Base-by-base conservation (phyloP, 2,797 vertebrate genomes). In the Pseudochirops corinnae region DNA sequence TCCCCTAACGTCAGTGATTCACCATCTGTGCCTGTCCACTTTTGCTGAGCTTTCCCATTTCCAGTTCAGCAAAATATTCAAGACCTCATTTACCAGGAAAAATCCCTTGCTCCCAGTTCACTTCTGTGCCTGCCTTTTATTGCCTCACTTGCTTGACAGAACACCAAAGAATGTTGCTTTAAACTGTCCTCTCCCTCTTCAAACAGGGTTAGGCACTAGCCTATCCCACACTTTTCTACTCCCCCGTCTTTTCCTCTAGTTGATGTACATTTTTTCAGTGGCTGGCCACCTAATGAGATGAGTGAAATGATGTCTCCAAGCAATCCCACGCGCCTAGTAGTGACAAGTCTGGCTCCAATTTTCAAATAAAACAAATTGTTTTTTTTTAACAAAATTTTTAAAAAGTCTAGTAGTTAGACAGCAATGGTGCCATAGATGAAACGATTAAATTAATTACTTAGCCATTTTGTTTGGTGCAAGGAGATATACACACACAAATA, bases 351-450 rank as follows among this genome's bases (percentile, higher is more conserved):
- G 94, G 91, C 82, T 96, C 97, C 92, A 92, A 94, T 97, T 97
- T 98, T 97, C 97, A 97, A 97, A 97, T 97, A 97, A 96, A 96
- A 96, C 91, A 74, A 97, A 96, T 97, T n/a, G 16, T 28, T 52
- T 90, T 90, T 58, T 90, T 50, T 31, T 12, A 60, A 4, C 53
- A 87, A 96, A 93, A 97, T 97, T 55, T 55, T 95, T 95, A 97
- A 97, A 91, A 53, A 96, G 92, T 74, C 93, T 94, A 95, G 62
- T 95, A 95, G 97, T 97, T 97, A 98, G 96, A 91, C 67, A 97
- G 93, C 92, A 94, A 91, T 90, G 93, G 93, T 93, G 92, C 91
- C 96, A 95, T 96, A 96, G 94, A 95, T 94, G 93, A 95, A 96
- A 90, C 93, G 74, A 94, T 96, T 93, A 94, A 96, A 97, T 96